Conservation (phyloP, 2,888 invertebrate genomes). For the Acronicta psi region DNA sequence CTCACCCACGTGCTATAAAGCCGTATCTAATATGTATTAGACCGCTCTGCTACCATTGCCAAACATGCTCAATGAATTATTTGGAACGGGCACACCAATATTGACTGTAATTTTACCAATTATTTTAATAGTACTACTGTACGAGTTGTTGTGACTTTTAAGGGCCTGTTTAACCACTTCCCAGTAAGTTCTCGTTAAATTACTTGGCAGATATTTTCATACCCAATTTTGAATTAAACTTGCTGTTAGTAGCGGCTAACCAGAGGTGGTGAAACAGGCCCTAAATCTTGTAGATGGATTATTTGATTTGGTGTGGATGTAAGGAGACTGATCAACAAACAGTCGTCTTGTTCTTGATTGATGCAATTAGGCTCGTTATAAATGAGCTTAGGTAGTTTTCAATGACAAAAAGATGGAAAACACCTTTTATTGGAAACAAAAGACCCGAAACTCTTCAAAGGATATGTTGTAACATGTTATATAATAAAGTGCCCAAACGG, state of each 20-base stretch:
- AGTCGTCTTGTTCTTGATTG: slow-evolving; percentile 10
- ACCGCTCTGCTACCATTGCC: slow-evolving; percentile 23
- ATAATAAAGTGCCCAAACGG: slow-evolving; percentile 42
- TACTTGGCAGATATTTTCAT: too few species aligned
- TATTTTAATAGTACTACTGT: slow-evolving; percentile 19
- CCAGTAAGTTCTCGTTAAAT: too few species aligned
- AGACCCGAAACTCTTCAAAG: slow-evolving; percentile 16
- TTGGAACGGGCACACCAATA: slow-evolving; percentile 33
- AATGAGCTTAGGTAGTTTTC: background rate
- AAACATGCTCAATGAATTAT: slow-evolving; percentile 39
- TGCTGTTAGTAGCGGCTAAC: too few species aligned
- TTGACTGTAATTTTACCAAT: slow-evolving; percentile 29
- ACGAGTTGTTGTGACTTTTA: slow-evolving; percentile 5
- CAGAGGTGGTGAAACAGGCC: too few species aligned
- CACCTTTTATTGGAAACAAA: background rate
- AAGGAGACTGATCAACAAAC: slow-evolving; percentile 12
- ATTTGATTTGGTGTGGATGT: slow-evolving; percentile 17
- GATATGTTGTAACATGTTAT: slow-evolving; percentile 49
- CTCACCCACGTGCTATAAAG: slow-evolving; percentile 50
- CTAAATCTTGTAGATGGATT: slow-evolving; percentile 19
- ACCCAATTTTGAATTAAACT: too few species aligned
- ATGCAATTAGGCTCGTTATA: slow-evolving; percentile 8
- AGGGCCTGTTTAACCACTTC: too few species aligned
- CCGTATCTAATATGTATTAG: slow-evolving; percentile 45
- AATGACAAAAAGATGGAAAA: background rate